Conservation (phyloP, 2,888 invertebrate species). For the Drosophila mimica region DNA sequence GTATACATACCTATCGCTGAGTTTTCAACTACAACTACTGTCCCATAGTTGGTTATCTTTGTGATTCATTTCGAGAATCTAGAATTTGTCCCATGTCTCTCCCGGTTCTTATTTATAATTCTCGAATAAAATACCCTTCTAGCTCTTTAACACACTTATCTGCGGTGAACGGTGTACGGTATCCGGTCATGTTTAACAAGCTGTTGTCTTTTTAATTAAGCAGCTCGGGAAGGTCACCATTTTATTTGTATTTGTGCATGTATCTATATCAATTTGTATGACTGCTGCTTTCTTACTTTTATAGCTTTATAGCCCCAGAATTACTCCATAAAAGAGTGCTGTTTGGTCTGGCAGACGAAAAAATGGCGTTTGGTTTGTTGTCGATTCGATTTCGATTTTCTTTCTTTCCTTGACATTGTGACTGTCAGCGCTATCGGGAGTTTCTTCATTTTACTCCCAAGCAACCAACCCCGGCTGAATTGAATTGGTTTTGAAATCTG, state of each 20-base stretch:
- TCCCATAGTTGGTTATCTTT: constrained; percentile 56
- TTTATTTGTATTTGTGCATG: constrained; percentile 31
- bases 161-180: constrained; percentile 21
- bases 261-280: constrained; percentile 30
- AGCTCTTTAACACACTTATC: constrained; percentile 53
- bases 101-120: constrained; percentile 41
- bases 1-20: constrained; percentile 4
- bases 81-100: constrained; percentile 41
- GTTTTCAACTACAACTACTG: constrained; percentile 17
- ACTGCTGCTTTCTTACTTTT: constrained; percentile 56
- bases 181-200: constrained; percentile 73
- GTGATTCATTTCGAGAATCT: constrained; percentile 69
- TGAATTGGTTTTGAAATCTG: constrained; percentile 69
- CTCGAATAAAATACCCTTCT: constrained; percentile 40
- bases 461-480: constrained; percentile 70
- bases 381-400: constrained; percentile 56
- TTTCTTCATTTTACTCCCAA: constrained; percentile 71
- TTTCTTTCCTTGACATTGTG: constrained; percentile 75
- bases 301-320: constrained; percentile 22
- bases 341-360: constrained; percentile 38
- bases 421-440: constrained; percentile 48
- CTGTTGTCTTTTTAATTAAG: constrained; percentile 82
- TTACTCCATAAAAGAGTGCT: constrained; percentile 41
- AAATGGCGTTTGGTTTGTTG: constrained; percentile 65
- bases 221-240: constrained; percentile 66